These are phyloP conservation scores for Astyanax mexicanus DNA, from an alignment of 2,797 vertebrate genomes.

Conservation along the genomic window DNA sequence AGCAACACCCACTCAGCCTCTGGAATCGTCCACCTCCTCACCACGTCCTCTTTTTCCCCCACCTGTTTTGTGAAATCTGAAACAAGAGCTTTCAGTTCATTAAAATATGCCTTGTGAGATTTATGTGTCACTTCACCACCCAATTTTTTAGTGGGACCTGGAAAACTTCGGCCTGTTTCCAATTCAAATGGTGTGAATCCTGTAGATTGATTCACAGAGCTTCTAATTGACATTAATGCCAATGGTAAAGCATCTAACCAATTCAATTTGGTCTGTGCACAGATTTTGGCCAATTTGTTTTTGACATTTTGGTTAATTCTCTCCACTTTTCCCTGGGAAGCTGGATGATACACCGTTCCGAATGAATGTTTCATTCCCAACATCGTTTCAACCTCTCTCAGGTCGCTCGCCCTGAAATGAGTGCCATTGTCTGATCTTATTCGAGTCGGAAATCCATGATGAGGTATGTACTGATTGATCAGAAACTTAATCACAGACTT, in stretches of 20 bases:
- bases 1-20: neutral
- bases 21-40: no score
- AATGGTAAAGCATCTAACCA: neutral
- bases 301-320: neutral
- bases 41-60: no score
- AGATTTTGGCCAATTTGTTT: constrained; percentile 6
- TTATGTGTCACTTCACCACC: neutral
- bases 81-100: neutral
- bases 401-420: neutral
- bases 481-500: neutral
- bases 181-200: neutral
- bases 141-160: neutral
- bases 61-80: no score
- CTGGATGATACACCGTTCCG: neutral
- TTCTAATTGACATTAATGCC: neutral
- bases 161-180: no score
- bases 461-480: neutral
- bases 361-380: neutral
- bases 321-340: neutral
- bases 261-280: neutral
- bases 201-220: neutral
- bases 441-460: neutral
- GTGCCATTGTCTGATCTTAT: neutral
- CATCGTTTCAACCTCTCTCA: neutral
- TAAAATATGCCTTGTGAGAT: neutral